Evolutionary conservation across 2,113 vertebrate species (phyloP).

Genomic region (Sialia sialis): DNA sequence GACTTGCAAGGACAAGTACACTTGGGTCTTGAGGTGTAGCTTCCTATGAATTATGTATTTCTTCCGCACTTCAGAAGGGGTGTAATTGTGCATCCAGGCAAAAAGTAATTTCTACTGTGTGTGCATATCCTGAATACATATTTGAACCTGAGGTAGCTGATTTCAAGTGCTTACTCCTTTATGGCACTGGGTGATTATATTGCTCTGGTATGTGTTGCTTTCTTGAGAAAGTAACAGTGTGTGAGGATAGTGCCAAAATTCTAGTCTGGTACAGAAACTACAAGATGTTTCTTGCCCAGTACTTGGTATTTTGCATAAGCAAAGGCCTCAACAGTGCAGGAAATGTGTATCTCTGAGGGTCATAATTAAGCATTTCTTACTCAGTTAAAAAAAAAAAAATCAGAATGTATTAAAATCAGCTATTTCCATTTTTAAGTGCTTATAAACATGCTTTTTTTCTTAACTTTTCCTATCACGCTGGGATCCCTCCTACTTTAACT

Average conservation of each 20-base stretch:
- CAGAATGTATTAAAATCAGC: background rate
- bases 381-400: background rate
- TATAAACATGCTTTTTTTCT: background rate
- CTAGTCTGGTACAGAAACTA: background rate
- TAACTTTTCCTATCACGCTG: background rate
- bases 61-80: background rate
- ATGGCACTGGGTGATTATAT: background rate
- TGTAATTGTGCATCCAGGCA: background rate
- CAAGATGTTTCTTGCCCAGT: background rate
- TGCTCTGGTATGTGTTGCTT: background rate
- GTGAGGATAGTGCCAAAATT: background rate
- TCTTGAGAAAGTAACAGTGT: background rate
- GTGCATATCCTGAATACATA: background rate
- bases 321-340: background rate
- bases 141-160: background rate
- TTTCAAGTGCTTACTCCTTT: background rate
- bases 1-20: conserved; percentile 12
- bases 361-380: background rate
- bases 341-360: fast-evolving
- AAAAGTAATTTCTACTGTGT: background rate
- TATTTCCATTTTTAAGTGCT: background rate
- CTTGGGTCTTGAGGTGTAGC: background rate
- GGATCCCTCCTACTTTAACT: background rate
- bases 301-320: background rate
- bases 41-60: background rate